These are phyloP conservation scores for Gavialis gangeticus DNA, from an alignment of 2,113 vertebrate genomes.

Conservation along the genomic window DNA sequence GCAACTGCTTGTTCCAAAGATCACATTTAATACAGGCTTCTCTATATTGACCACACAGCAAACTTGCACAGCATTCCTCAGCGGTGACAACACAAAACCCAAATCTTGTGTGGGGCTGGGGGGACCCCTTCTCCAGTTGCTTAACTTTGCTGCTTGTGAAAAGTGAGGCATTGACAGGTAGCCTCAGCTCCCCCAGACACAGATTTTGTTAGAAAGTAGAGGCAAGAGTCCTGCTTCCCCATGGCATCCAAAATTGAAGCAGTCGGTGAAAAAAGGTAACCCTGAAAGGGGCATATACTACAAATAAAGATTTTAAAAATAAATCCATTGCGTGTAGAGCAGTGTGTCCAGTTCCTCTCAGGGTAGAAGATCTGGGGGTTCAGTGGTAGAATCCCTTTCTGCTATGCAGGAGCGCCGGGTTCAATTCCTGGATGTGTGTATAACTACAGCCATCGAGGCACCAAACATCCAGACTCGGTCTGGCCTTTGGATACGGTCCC, in stretches of 20 bases:
- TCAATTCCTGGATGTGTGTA: too few relatives aligned
- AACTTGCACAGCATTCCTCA: neutral
- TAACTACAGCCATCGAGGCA: too few relatives aligned
- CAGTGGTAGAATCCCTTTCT: too few relatives aligned
- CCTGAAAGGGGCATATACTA: neutral
- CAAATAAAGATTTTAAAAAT: neutral
- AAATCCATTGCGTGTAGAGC: neutral
- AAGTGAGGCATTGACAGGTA: neutral
- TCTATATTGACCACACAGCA: neutral
- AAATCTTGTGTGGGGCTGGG: neutral
- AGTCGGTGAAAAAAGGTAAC: neutral
- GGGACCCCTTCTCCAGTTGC: neutral
- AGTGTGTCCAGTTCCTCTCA: neutral
- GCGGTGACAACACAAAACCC: neutral
- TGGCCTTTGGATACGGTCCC: too few relatives aligned
- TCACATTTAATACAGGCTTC: neutral
- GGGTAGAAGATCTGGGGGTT: neutral
- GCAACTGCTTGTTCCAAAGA: neutral
- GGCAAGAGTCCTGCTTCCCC: neutral
- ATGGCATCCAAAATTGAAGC: neutral
- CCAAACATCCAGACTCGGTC: too few relatives aligned
- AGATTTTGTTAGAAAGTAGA: neutral
- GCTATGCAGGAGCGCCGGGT: too few relatives aligned
- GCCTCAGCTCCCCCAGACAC: neutral
- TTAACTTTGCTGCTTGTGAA: neutral